Base-by-base conservation (phyloP, 2,888 invertebrate species). In the Caenorhabditis zanzibari region DNA sequence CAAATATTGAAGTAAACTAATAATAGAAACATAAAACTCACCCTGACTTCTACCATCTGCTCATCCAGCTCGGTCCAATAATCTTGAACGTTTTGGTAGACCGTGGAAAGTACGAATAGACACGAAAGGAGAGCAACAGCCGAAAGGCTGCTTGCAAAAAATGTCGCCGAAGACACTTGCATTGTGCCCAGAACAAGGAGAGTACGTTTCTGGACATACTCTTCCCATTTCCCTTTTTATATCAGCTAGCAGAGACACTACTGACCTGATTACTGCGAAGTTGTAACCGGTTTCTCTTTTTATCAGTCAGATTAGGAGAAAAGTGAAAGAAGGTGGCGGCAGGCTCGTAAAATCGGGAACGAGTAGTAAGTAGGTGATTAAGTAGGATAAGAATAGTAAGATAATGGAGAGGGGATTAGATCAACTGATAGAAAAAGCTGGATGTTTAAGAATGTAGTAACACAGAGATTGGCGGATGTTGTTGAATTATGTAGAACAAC, bases 41-140 rank as follows among this genome's bases (percentile, higher is more conserved):
- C 84, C 61, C 68, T 56, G 56, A 86, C 85, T 35, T 58, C 58
- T 54, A 82, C 49, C 85, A 88, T 88, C 58, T 86, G 85, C 10
- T 66, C 69, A 71, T 88, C 88, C 24, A 88, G 49, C 64, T 88
- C 88, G 1, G 32, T 52, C 86, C 86, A 86, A 58, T 86, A 82
- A n/a, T 76, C 73, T 72, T 84, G 81, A 52, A 88, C 85, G 73
- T 86, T 82, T 38, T 58, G 76, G 63, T 86, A 76, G 26, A 88
- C 84, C 24, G 49, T 69, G 19, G 82, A 85, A 24, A 88, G 59
- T 7, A 76, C 75, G 58, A 88, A 63, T 9, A 88, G 71, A 41
- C 81, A 82, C 16, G 76, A 68, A 2, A 88, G 47, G 12, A 88
- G 69, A 12, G 86, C 74, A 47, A 85, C 49, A 9, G 82, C 86